Evolutionary conservation across 2,113 vertebrate genomes (phyloP), one percentile per base, ranked within the genome.

Genomic region (Plectropomus leopardus): DNA sequence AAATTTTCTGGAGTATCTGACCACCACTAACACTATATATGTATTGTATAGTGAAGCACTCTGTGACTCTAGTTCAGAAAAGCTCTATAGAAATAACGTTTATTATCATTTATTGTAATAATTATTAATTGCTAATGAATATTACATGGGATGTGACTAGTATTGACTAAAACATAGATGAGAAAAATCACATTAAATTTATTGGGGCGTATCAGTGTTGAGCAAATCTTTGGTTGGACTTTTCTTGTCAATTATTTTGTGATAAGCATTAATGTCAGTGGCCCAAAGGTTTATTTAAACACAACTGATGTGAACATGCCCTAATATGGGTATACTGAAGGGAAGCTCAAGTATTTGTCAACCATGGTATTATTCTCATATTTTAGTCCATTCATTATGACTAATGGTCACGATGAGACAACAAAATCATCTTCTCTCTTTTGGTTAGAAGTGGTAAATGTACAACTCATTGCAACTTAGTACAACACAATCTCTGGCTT

Each of bases 181-280:
- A 36, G 34, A 8, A 36, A 8, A 36, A 36, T n/a, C n/a, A n/a
- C n/a, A n/a, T n/a, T n/a, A 36, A 19, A 34, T 34, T 10, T 59
- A 34, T 34, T 34, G 4, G 9, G 17, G 7, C n/a, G n/a, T n/a
- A n/a, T n/a, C n/a, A n/a, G n/a, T n/a, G n/a, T n/a, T n/a, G n/a
- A 55, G 10, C 55, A 72, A 30, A 24, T 40, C 23, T 44, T 42
- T 42, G n/a, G 15, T 66, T 4, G 14, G 19, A 66, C 26, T 32
- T 48, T 26, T 58, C 26, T 21, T 32, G 53, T 58, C 68, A 58
- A 45, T 32, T 47, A 23, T 44, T 60, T 72, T 48, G 53, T 57
- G 30, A 40, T 28, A 63, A 32, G 17, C 57, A 36, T 73, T 3
- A 5, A 40, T 7, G 16, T 51, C 17, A 53, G 16, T 28, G 4